A percentile compares a stretch with the other conserved stretches of the same genome.
Evolutionary conservation across 2,888 invertebrate genomes (phyloP).

Genomic region (Omphaloscelis lunosa): DNA sequence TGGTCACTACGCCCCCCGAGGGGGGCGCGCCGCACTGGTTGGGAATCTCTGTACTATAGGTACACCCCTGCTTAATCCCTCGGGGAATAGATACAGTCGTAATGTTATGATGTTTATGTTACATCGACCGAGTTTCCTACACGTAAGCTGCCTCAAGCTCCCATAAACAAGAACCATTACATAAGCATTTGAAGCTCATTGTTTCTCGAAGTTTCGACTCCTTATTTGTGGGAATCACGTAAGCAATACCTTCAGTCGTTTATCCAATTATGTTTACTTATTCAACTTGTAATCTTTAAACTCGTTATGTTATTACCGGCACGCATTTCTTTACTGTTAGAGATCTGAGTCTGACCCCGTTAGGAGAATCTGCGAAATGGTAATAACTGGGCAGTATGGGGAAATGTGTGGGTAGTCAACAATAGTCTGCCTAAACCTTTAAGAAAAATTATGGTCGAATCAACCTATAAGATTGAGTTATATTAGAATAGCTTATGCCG

Average conservation of each 20-base stretch:
- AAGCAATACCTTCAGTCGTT: conserved; percentile 11
- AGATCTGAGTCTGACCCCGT: conserved; percentile 36
- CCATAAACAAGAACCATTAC: conserved; percentile 13
- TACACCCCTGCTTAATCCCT: too few relatives aligned
- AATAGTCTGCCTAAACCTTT: not conserved
- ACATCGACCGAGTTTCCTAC: not conserved
- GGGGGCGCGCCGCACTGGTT: too few relatives aligned
- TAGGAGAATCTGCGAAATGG: conserved; percentile 11
- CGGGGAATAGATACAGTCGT: too few relatives aligned
- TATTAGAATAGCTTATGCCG: too few relatives aligned
- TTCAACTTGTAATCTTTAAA: conserved; percentile 49
- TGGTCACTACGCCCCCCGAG: too few relatives aligned
- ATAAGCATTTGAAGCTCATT: conserved; percentile 39
- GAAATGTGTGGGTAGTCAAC: not conserved
- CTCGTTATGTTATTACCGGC: conserved; percentile 53
- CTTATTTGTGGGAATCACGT: conserved; percentile 32
- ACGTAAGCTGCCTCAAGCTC: not conserved
- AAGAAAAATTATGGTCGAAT: not conserved
- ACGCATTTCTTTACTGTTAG: conserved; percentile 56
- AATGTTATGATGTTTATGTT: too few relatives aligned
- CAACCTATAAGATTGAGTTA: too few relatives aligned
- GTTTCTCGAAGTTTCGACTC: conserved; percentile 46
- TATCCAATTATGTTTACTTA: conserved; percentile 57
- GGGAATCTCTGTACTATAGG: too few relatives aligned
- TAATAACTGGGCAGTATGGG: not conserved